Evolutionary conservation across 2,113 vertebrate species (phyloP).

Genomic region (Peromyscus californicus): DNA sequence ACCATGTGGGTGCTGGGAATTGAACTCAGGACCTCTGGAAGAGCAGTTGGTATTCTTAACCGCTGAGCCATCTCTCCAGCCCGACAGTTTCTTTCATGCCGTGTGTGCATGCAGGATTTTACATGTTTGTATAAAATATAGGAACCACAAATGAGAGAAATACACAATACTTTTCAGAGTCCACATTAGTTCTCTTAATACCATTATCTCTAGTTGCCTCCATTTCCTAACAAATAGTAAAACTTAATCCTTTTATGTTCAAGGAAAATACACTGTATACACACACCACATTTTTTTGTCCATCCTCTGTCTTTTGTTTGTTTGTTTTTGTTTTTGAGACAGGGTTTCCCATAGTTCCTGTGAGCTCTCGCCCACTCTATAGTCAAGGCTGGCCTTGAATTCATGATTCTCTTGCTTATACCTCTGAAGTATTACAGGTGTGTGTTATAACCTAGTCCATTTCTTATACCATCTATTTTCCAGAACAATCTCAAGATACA

Average conservation of each 20-base stretch:
- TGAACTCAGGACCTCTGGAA: too few relatives aligned
- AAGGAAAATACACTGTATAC: background rate
- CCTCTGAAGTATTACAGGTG: background rate
- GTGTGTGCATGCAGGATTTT: background rate
- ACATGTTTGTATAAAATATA: background rate
- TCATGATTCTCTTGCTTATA: background rate
- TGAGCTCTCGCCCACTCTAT: too few relatives aligned
- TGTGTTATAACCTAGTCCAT: background rate
- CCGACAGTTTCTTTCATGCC: background rate
- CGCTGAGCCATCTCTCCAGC: too few relatives aligned
- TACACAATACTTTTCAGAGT: background rate
- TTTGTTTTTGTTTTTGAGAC: background rate
- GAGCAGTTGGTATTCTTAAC: too few relatives aligned
- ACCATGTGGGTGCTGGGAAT: too few relatives aligned
- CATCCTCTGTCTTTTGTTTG: background rate
- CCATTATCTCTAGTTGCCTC: background rate
- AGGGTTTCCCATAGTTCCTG: background rate
- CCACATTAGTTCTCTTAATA: background rate
- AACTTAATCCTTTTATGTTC: background rate
- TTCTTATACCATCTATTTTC: background rate
- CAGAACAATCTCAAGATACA: background rate
- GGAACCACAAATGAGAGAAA: background rate
- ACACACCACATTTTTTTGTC: background rate
- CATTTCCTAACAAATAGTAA: background rate
- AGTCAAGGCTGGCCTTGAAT: background rate